These are phyloP conservation scores for Patiria pectinifera DNA, from an alignment of 53 echinoderm and acorn worm genomes.

Conservation along the genomic window DNA sequence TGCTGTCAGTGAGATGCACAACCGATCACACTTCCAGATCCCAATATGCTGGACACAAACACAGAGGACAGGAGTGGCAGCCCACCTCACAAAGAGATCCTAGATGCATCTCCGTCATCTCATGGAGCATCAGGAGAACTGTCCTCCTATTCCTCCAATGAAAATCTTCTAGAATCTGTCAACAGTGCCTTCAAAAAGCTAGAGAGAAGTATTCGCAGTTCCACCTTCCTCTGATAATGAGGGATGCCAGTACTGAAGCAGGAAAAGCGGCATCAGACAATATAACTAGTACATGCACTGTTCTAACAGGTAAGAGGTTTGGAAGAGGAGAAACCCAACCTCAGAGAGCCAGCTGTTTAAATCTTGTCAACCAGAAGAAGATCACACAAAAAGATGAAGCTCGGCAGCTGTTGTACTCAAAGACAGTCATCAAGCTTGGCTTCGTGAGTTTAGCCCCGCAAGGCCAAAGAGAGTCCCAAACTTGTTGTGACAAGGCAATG, in stretches of 20 bases:
- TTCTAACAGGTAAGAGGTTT: constrained; percentile 25
- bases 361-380: constrained; percentile 13
- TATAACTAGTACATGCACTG: constrained; percentile 16
- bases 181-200: constrained; percentile 79
- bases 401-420: constrained; percentile 24
- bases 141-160: constrained; percentile 74
- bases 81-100: constrained; percentile 9
- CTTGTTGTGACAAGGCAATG: constrained; percentile 20
- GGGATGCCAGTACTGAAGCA: neutral
- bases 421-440: constrained; percentile 50
- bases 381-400: constrained; percentile 28
- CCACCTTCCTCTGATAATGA: constrained; percentile 34
- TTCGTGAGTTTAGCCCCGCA: constrained; percentile 64
- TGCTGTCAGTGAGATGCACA: constrained; percentile 62
- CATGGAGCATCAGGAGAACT: constrained; percentile 66
- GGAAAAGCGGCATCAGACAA: constrained; percentile 41
- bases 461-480: constrained; percentile 45
- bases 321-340: constrained; percentile 15
- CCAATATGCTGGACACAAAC: constrained; percentile 82
- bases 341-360: constrained; percentile 4
- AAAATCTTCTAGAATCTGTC: constrained; percentile 82
- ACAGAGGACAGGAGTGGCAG: constrained; percentile 58
- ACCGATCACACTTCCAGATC: constrained; percentile 80
- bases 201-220: constrained; percentile 73
- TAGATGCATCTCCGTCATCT: constrained; percentile 62